Evolutionary conservation across 2,113 vertebrate species (phyloP).

Genomic region (Oncorhynchus tshawytscha): DNA sequence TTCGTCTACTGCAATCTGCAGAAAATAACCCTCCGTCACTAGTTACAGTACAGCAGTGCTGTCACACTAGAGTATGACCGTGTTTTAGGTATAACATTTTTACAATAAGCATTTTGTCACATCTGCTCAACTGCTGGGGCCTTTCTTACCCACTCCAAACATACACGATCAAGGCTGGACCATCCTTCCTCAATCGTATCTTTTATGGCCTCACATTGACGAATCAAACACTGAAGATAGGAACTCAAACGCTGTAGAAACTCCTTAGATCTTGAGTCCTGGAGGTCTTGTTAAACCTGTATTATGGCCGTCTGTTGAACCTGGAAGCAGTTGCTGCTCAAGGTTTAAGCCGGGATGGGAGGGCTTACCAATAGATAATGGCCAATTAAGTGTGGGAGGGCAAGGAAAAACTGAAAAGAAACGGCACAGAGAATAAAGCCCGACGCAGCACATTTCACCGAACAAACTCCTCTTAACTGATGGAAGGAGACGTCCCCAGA

Average conservation of each 20-base stretch:
- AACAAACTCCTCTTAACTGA: conserved; percentile 44
- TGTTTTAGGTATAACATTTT: no score
- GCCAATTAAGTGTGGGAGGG: conserved; percentile 42
- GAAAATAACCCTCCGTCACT: no score
- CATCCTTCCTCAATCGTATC: no score
- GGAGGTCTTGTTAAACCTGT: not conserved
- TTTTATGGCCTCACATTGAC: no score
- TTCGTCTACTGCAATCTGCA: no score
- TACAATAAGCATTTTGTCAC: no score
- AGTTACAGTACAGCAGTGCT: no score
- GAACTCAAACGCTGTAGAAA: not conserved
- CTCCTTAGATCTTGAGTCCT: not conserved
- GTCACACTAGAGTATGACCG: no score
- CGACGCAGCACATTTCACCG: conserved; percentile 26
- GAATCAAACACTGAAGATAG: no score
- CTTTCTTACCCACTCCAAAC: no score
- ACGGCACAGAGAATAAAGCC: conserved; percentile 23
- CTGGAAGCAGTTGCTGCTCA: not conserved
- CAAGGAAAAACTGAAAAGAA: conserved; percentile 12
- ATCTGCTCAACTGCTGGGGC: no score
- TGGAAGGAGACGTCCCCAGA: conserved; percentile 21
- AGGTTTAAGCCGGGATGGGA: not conserved
- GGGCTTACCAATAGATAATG: conserved; percentile 31
- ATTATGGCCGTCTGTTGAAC: not conserved
- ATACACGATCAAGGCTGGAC: no score